Conservation (phyloP, 2,888 invertebrate genomes). For the Drosophila glabriapex region DNA sequence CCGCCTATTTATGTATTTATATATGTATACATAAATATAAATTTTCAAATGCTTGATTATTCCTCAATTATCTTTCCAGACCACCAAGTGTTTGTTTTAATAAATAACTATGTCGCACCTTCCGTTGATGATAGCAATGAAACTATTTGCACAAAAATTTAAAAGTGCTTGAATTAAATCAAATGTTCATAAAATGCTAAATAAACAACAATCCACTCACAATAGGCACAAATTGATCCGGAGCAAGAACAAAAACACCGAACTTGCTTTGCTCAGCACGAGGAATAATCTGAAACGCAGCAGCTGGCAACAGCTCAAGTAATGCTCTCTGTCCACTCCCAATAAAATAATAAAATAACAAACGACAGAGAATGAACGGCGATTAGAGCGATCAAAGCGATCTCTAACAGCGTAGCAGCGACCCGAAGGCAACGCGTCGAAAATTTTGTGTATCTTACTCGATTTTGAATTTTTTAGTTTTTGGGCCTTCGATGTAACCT, state of each 20-base stretch:
- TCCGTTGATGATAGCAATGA: not conserved
- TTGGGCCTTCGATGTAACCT: not conserved
- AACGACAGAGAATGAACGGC: not conserved
- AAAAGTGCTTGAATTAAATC: constrained; percentile 31
- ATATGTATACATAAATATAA: not conserved
- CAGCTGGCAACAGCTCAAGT: constrained; percentile 11
- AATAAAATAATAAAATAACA: constrained; percentile 3
- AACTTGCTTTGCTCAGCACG: constrained; percentile 9
- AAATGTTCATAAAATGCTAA: not conserved
- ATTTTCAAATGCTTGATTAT: not conserved
- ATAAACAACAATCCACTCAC: constrained; percentile 29
- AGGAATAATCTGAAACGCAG: constrained; percentile 28
- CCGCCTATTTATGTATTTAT: not conserved
- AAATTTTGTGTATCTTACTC: fast-evolving
- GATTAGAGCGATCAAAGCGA: not conserved
- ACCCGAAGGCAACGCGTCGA: not conserved
- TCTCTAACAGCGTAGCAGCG: not conserved
- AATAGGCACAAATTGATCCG: constrained; percentile 13
- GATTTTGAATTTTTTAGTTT: not conserved
- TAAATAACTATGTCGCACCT: constrained; percentile 16
- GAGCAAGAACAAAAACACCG: not conserved
- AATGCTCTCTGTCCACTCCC: constrained; percentile 17
- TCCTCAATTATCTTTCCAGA: not conserved
- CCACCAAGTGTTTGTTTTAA: constrained; percentile 10
- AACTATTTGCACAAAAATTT: constrained; percentile 8